These are phyloP conservation scores for Magallana gigas DNA, from an alignment of 1,140 invertebrate species.

Conservation along the genomic window DNA sequence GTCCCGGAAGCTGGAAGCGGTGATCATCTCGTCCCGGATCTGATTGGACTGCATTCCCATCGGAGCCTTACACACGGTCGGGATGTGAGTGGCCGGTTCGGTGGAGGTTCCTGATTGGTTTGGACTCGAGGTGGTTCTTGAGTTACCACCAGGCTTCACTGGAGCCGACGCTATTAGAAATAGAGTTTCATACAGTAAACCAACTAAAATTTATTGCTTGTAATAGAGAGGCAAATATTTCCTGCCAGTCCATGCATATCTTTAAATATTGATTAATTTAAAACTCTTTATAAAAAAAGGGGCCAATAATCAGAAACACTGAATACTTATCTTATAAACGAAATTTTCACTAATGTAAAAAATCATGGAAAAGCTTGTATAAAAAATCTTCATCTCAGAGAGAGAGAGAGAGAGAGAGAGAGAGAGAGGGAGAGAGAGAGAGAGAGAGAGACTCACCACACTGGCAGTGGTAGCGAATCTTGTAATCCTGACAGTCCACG, in stretches of 20 bases:
- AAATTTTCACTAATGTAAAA: too few species aligned
- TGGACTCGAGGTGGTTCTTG: neutral
- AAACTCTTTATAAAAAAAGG: too few species aligned
- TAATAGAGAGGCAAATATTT: too few species aligned
- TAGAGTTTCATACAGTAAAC: too few species aligned
- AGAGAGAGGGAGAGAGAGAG: neutral
- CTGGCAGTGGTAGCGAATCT: constrained; percentile 76
- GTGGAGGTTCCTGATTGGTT: constrained; percentile 35
- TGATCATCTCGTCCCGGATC: constrained; percentile 83
- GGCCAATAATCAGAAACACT: too few species aligned
- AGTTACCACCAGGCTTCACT: neutral
- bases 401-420: neutral
- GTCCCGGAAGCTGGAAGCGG: constrained; percentile 80
- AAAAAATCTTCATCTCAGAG: too few species aligned
- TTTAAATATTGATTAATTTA: too few species aligned
- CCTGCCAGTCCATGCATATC: too few species aligned
- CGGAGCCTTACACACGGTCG: constrained; percentile 81
- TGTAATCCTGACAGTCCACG: constrained; percentile 75
- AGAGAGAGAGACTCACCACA: constrained; percentile 64
- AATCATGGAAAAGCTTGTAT: too few species aligned
- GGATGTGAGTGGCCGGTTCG: constrained; percentile 48
- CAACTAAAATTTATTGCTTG: too few species aligned
- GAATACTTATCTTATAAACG: too few species aligned
- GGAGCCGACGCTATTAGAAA: neutral
- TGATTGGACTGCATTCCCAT: constrained; percentile 84